phyloP scores from a whole-genome alignment of 1,140 invertebrate species.

The Drosophila santomea region DNA sequence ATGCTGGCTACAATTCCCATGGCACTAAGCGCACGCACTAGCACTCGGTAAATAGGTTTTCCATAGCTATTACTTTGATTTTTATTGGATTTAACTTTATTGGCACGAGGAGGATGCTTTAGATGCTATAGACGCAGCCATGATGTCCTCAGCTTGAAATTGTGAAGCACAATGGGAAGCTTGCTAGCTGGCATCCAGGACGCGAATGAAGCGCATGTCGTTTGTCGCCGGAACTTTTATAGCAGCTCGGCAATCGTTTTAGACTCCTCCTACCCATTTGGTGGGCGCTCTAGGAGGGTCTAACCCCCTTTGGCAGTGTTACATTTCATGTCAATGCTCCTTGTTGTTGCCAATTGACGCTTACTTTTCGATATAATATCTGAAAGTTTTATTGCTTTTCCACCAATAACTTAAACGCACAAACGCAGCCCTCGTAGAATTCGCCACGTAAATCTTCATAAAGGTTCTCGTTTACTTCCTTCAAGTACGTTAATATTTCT shows the following conservation, averaged over 20 bases:
- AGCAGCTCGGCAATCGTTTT: slow-evolving; percentile 12
- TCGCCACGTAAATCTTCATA: slow-evolving; percentile 31
- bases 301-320: slow-evolving; percentile 41
- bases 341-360: slow-evolving; percentile 73
- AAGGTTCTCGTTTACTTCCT: slow-evolving; percentile 4
- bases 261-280: slow-evolving; percentile 7
- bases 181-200: slow-evolving; percentile 28
- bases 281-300: slow-evolving; percentile 2
- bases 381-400: slow-evolving; percentile 64
- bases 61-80: slow-evolving; percentile 27
- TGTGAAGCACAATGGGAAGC: slow-evolving; percentile 15
- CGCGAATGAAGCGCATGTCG: slow-evolving; percentile 59
- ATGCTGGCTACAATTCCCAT: slow-evolving; percentile 7
- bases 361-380: slow-evolving; percentile 59
- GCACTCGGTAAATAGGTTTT: slow-evolving; percentile 11
- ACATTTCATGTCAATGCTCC: slow-evolving; percentile 76
- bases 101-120: background rate
- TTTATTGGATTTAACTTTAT: slow-evolving; percentile 7
- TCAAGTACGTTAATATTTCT: background rate
- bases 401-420: slow-evolving; percentile 66
- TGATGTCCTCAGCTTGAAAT: slow-evolving; percentile 17
- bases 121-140: slow-evolving; percentile 8
- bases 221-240: slow-evolving; percentile 57
- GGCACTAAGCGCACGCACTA: slow-evolving; percentile 22
- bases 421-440: slow-evolving; percentile 20